Conservation (phyloP, 1,140 invertebrate genomes). For the Nasonia vitripennis region DNA sequence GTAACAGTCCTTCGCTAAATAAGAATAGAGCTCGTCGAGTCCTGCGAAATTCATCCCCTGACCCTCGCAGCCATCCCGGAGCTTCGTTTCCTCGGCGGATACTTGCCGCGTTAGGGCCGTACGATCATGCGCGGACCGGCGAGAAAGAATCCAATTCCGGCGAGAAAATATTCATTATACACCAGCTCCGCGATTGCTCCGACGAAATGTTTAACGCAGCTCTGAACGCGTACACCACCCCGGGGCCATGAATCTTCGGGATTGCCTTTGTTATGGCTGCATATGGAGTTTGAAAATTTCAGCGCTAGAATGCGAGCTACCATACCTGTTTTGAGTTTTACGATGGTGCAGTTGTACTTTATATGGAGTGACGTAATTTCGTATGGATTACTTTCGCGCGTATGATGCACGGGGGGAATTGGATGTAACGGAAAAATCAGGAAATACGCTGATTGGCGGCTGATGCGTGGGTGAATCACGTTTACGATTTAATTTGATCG, state of each 20-base stretch:
- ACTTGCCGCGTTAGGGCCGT: not conserved
- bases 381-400: no score
- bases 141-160: conserved; percentile 13
- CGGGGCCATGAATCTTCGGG: not conserved
- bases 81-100: conserved; percentile 13
- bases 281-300: not conserved
- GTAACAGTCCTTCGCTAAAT: conserved; percentile 58
- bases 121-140: not conserved
- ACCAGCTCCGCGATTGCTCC: not conserved
- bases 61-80: not conserved
- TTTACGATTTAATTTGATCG: no score
- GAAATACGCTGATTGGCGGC: no score
- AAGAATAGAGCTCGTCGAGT: conserved; percentile 57
- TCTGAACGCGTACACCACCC: not conserved
- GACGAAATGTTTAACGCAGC: conserved; percentile 11
- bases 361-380: no score
- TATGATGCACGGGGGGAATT: no score
- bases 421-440: no score
- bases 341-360: no score
- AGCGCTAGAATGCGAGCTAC: no score
- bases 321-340: no score
- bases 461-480: no score
- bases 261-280: not conserved
- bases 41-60: conserved; percentile 37
- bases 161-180: conserved; percentile 32